These are phyloP conservation scores for Nephotettix cincticeps DNA, from an alignment of 1,140 invertebrate species.

Conservation along the genomic window DNA sequence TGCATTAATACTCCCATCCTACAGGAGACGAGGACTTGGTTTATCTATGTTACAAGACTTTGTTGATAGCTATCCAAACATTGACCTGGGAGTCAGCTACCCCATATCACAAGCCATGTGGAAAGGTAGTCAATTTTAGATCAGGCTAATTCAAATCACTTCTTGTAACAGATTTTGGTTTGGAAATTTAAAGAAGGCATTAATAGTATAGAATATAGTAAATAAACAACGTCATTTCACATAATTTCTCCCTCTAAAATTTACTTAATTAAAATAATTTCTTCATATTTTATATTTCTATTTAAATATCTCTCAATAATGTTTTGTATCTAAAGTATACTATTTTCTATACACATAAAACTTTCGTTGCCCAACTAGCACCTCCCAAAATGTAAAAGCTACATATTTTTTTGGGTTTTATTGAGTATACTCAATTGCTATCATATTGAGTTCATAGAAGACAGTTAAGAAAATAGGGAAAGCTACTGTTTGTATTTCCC, in stretches of 20 bases:
- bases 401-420: too few relatives aligned
- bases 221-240: not conserved
- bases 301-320: not conserved
- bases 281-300: not conserved
- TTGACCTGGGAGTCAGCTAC: constrained; percentile 44
- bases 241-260: not conserved
- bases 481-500: too few relatives aligned
- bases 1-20: constrained; percentile 40
- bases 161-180: not conserved
- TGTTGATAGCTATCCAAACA: constrained; percentile 33
- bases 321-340: too few relatives aligned
- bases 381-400: too few relatives aligned
- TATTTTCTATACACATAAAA: too few relatives aligned
- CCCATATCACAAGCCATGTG: constrained; percentile 45
- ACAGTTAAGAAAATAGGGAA: too few relatives aligned
- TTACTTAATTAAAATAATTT: not conserved
- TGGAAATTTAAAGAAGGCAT: not conserved
- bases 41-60: constrained; percentile 39
- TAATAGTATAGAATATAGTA: not conserved
- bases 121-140: constrained; percentile 40
- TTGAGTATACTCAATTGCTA: too few relatives aligned
- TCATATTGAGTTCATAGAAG: too few relatives aligned
- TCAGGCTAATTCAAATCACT: not conserved
- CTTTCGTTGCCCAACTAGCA: too few relatives aligned
- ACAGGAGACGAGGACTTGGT: constrained; percentile 42